Base-by-base conservation (phyloP, 2,797 vertebrate genomes). In the Phylloscopus collybita region DNA sequence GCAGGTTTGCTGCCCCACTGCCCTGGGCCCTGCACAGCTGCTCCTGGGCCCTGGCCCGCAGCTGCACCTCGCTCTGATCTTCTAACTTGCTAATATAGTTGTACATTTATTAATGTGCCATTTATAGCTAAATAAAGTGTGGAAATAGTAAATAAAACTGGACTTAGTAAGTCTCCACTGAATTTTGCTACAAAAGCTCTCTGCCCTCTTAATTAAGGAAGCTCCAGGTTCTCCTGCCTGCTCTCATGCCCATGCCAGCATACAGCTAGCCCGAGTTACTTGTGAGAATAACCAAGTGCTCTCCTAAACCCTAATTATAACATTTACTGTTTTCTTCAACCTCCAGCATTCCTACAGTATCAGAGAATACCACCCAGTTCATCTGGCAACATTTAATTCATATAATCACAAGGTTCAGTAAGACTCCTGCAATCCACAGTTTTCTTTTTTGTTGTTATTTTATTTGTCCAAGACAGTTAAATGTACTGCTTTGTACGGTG, bases 91-190 rank as follows among this genome's bases (percentile, higher is more conserved):
- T 85, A 66, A 91, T 53, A 30, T 1, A 79, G 45, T 16, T 44
- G 29, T 36, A 81, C 25, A 92, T 88, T 60, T 95, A 93, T 92
- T 80, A 70, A 92, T 11, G 1, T 5, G 5, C 42, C 15, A 1
- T 57, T 92, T 76, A 45, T 86, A 87, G 47, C 49, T 47, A 72
- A 89, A 86, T 86, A 90, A 96, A 90, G 51, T 30, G 53, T 42
- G 57, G 82, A 90, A 38, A 80, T 93, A 89, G n/a, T 86, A 74
- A 80, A 45, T 84, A 60, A 76, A 79, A 81, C 57, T 44, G 54
- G 84, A 85, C 62, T 78, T 81, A 32, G 38, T n/a, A 62, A 66
- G 67, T 78, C 51, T 57, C 61, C 6, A 8, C 40, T 38, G 83
- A 89, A 78, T 36, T 75, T 70, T 56, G 36, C 59, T 80, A 38